These are phyloP conservation scores for Lysandra coridon DNA, from an alignment of 2,888 invertebrate genomes.

Conservation along the genomic window DNA sequence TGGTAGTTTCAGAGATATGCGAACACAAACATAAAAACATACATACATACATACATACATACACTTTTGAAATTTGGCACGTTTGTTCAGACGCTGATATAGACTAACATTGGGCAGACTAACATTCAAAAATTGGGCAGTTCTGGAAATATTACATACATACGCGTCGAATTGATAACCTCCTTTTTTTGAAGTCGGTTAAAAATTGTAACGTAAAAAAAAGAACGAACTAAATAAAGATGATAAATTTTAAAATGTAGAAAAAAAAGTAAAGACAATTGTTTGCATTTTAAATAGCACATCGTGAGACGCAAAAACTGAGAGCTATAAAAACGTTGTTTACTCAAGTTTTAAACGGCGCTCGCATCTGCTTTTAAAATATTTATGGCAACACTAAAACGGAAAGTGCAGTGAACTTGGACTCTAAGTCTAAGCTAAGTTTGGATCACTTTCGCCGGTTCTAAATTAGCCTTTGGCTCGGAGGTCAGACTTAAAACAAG, in stretches of 20 bases:
- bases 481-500: conserved; percentile 13
- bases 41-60: no score
- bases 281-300: conserved; percentile 4
- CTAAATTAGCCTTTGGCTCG: conserved; percentile 2
- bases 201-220: neutral
- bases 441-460: conserved; percentile 1
- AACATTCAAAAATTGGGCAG: no score
- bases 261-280: neutral
- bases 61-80: no score
- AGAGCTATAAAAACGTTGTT: neutral
- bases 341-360: conserved; percentile 10
- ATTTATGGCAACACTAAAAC: conserved; percentile 2
- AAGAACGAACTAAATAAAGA: neutral
- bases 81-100: no score
- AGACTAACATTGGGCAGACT: no score
- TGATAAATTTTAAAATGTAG: neutral
- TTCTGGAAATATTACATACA: no score
- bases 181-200: no score
- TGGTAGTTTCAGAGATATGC: no score
- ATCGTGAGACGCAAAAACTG: neutral
- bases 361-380: conserved; percentile 14
- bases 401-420: conserved; percentile 12
- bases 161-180: no score
- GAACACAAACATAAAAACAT: no score
- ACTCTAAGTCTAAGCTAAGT: conserved; percentile 18